Conservation (phyloP, 2,888 invertebrate genomes). For the Drosophila stalkeri region DNA sequence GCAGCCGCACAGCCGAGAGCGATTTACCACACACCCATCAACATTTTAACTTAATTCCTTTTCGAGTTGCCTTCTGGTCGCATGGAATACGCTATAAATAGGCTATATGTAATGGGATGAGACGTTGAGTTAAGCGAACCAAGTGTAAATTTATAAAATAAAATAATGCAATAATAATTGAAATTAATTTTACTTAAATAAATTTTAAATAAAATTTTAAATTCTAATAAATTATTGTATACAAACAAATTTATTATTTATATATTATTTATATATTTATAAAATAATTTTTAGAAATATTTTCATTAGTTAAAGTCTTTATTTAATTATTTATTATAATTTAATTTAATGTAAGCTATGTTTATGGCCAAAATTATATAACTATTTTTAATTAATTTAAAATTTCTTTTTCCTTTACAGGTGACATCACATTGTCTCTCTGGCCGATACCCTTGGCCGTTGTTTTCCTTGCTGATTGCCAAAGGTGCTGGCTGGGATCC, state of each 20-base stretch:
- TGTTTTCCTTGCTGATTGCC: conserved; percentile 65
- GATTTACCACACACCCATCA: conserved; percentile 78
- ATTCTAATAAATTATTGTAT: too few species aligned
- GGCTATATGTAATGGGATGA: conserved; percentile 32
- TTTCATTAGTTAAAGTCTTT: too few species aligned
- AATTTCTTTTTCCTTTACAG: conserved; percentile 21
- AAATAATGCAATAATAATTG: background rate
- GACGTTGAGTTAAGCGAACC: background rate
- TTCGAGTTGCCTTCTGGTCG: conserved; percentile 58
- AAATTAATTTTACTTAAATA: too few species aligned
- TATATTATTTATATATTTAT: background rate
- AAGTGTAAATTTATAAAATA: background rate
- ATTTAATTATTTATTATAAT: too few species aligned
- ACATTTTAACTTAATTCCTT: conserved; percentile 79
- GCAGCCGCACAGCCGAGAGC: conserved; percentile 77
- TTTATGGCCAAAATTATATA: too few species aligned
- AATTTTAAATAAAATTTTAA: too few species aligned
- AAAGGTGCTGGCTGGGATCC: conserved; percentile 72
- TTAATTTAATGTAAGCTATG: too few species aligned
- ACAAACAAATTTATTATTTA: too few species aligned
- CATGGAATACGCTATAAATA: conserved; percentile 35
- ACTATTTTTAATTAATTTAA: background rate
- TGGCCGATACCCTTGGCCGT: conserved; percentile 11
- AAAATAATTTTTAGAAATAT: too few species aligned
- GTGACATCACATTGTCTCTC: conserved; percentile 17